Evolutionary conservation across 2,888 invertebrate species (phyloP).

Genomic region (Drosophila meridionalis): DNA sequence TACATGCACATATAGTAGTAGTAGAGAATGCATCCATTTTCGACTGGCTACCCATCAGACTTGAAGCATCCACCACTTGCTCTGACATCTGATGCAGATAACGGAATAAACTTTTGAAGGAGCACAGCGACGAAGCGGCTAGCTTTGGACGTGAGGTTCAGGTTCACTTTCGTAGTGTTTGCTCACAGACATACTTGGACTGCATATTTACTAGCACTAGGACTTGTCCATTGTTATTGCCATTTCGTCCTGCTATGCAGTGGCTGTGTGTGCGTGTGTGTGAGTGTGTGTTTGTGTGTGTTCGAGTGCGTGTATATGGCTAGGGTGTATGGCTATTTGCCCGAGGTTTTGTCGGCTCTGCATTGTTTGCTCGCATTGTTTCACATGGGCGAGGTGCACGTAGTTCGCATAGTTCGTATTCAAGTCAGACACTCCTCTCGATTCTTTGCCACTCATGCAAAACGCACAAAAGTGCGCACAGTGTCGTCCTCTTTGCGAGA

Average conservation of each 20-base stretch:
- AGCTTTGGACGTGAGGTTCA: constrained; percentile 45
- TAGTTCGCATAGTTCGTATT: constrained; percentile 57
- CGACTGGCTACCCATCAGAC: constrained; percentile 17
- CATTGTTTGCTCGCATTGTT: constrained; percentile 61
- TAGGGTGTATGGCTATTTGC: constrained; percentile 41
- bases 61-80: constrained; percentile 17
- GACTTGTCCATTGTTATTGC: constrained; percentile 44
- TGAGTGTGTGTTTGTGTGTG: constrained; percentile 5
- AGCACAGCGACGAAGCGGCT: not conserved
- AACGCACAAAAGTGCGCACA: constrained; percentile 60
- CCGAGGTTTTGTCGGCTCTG: constrained; percentile 49
- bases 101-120: constrained; percentile 31
- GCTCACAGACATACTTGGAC: constrained; percentile 33
- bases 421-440: constrained; percentile 58
- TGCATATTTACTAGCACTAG: constrained; percentile 43
- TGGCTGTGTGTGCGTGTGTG: constrained; percentile 1
- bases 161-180: constrained; percentile 37
- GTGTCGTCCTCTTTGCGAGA: constrained; percentile 27
- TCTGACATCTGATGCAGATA: constrained; percentile 26
- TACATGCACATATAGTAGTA: not conserved
- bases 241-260: constrained; percentile 7
- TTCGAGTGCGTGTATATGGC: constrained; percentile 9
- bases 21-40: not conserved
- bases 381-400: constrained; percentile 60
- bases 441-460: constrained; percentile 58